phyloP scores from a whole-genome alignment of 2,113 vertebrate genomes.

The Anthoscopus minutus region DNA sequence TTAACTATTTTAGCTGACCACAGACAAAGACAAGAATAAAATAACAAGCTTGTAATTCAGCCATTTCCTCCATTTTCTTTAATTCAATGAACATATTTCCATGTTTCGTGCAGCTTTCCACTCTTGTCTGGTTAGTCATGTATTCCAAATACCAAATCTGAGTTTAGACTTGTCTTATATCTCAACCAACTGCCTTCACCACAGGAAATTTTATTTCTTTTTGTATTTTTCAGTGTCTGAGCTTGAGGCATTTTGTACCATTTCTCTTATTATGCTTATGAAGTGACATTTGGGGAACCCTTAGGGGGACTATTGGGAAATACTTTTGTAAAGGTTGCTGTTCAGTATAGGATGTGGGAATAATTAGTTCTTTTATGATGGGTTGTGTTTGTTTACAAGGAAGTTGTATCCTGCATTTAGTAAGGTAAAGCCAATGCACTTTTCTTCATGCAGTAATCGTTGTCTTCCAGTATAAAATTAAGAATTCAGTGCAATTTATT shows the following conservation, averaged over 20 bases:
- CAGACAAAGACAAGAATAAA: not conserved
- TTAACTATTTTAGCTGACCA: not conserved
- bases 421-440: not conserved
- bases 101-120: not conserved
- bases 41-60: not conserved
- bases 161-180: not conserved
- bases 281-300: not conserved
- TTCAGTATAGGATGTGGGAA: not conserved
- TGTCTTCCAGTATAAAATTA: not conserved
- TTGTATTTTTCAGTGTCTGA: not conserved
- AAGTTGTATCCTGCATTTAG: not conserved
- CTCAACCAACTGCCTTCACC: not conserved
- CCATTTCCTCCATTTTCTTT: not conserved
- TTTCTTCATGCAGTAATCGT: not conserved
- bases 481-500: not conserved
- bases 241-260: not conserved
- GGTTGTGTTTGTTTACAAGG: not conserved
- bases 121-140: not conserved
- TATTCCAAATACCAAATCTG: not conserved
- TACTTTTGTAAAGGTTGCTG: not conserved
- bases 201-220: not conserved
- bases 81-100: not conserved
- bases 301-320: not conserved
- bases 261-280: not conserved
- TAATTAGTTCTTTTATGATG: not conserved